A percentile compares a stretch with the other conserved stretches of the same genome.
phyloP scores from a whole-genome alignment of 2,888 invertebrate species.

The Hypomecis atomaria region DNA sequence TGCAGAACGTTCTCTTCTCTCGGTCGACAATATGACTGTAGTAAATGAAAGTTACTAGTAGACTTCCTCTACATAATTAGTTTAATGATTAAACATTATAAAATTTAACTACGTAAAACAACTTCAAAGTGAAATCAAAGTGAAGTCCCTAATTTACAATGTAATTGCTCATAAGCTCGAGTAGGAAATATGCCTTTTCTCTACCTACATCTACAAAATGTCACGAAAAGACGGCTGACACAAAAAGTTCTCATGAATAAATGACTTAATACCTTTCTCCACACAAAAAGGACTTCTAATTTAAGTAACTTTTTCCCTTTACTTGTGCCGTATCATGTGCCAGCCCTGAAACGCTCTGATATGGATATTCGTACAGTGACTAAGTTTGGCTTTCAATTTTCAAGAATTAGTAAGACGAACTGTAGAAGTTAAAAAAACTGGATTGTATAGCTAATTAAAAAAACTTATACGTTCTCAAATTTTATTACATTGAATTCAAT shows the following conservation, averaged over 20 bases:
- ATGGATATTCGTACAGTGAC: constrained; percentile 19
- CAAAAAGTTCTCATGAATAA: constrained; percentile 60
- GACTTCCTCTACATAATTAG: constrained; percentile 4
- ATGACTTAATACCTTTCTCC: constrained; percentile 48
- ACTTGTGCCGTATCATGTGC: constrained; percentile 51
- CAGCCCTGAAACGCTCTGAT: constrained; percentile 36
- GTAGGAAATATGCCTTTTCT: constrained; percentile 31
- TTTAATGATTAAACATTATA: constrained; percentile 6
- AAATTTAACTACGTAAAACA: constrained; percentile 10
- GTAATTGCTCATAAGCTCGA: constrained; percentile 35
- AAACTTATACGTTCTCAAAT: too few species aligned
- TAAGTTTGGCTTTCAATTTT: not conserved
- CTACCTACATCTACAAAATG: constrained; percentile 35
- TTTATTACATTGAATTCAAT: too few species aligned
- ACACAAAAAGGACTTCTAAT: constrained; percentile 51
- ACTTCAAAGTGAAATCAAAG: constrained; percentile 18
- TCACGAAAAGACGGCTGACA: constrained; percentile 41
- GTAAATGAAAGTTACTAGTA: not conserved
- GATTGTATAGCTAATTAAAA: too few species aligned
- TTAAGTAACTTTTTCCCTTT: constrained; percentile 51
- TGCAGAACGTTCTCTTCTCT: too few species aligned
- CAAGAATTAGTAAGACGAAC: too few species aligned
- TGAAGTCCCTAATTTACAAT: constrained; percentile 32
- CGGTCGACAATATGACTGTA: too few species aligned
- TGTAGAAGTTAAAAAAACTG: too few species aligned